Conservation (phyloP, 2,888 invertebrate genomes). For the Nymphalis urticae region DNA sequence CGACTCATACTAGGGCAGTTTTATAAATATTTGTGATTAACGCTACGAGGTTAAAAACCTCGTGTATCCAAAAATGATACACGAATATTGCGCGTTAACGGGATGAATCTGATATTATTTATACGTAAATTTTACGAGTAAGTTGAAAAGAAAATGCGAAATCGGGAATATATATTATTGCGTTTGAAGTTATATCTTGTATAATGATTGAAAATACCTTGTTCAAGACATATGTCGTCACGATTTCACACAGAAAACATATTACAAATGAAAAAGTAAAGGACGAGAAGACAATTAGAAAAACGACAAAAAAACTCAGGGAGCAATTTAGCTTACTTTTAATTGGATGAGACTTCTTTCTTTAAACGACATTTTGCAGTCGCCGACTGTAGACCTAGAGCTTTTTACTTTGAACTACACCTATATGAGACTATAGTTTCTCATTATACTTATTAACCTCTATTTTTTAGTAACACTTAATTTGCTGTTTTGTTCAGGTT, state of each 20-base stretch:
- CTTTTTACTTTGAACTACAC: conserved; percentile 19
- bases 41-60: background rate
- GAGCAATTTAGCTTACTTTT: conserved; percentile 77
- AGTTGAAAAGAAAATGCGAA: background rate
- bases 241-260: background rate
- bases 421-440: conserved; percentile 3
- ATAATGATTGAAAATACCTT: background rate
- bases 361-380: conserved; percentile 67
- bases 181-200: background rate
- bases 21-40: too few relatives aligned
- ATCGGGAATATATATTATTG: conserved; percentile 2
- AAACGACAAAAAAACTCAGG: conserved; percentile 69
- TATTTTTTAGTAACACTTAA: background rate
- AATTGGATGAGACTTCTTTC: conserved; percentile 80
- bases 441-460: background rate
- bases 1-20: too few relatives aligned
- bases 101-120: conserved; percentile 2
- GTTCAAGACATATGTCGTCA: background rate
- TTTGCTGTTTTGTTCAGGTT: background rate
- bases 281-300: conserved; percentile 70
- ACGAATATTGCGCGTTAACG: background rate
- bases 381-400: conserved; percentile 26
- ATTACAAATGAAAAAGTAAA: conserved; percentile 48
- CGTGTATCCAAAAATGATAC: conserved; percentile 3
- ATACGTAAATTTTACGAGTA: background rate